Base-by-base conservation (phyloP, 2,888 invertebrate genomes). In the Cryptocephalus moraei region DNA sequence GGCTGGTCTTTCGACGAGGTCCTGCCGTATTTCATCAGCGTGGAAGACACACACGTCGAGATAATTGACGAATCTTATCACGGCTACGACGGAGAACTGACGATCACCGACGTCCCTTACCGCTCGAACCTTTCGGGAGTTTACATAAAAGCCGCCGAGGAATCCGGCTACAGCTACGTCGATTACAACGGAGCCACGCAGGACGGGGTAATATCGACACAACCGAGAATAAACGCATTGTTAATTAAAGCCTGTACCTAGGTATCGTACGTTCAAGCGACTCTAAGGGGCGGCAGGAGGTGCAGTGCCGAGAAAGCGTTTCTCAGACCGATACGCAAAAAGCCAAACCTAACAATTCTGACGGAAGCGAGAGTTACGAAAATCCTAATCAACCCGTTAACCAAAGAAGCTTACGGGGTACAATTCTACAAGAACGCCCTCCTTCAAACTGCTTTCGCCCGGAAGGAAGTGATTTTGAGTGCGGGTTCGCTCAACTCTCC, bases 401-500 rank as follows among this genome's bases (percentile, higher is more conserved):
- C 78, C 1, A 82, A 80, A 57, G 69, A 69, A 11, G 85, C 86
- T 0, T 76, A 77, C 49, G 88, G 86, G 0, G 81, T 89, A 0
- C 73, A 84, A 56, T 82, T 81, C 53, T 66, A 76, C 1, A 75
- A 79, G 47, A 74, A 79, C 11, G 72, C 73, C 14, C 51, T 56
- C 11, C 62, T 55, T 14, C 58, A 62, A 31, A 54, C 43, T 8
- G 79, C 80, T 0, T 69, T 65, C 43, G 87, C 85, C 0, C 76
- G 75, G 1, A 87, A 84, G 64, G 91, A 91, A 71, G 84, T 95
- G 0, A 85, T 94, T 46, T 62, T 93, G 12, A 84, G 87, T n/a
- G 90, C 89, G 4, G 94, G 94, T 0, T 79, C 91, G 1, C 84
- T 95, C 54, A 89, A 88, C 59, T 86, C 91, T 0, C 91, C 94